Percentiles rank a stretch among this genome's conserved stretches.
Evolutionary conservation across 2,113 vertebrate genomes (phyloP).

Genomic region (Calidris pygmaea): DNA sequence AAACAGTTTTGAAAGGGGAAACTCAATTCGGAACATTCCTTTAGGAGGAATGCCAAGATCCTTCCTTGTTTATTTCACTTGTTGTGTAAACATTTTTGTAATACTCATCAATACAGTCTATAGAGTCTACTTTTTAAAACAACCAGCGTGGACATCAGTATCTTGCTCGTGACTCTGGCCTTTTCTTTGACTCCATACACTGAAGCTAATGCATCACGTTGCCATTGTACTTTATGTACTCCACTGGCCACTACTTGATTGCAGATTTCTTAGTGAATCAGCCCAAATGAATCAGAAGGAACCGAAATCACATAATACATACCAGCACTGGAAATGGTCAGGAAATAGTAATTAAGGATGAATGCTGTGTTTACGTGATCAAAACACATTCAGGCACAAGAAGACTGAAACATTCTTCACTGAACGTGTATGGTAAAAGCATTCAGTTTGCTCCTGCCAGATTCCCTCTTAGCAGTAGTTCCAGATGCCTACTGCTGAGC

Average conservation of each 20-base stretch:
- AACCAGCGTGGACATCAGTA: neutral
- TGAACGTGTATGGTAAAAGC: neutral
- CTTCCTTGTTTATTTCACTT: constrained; percentile 26
- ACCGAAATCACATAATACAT: neutral
- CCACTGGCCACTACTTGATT: neutral
- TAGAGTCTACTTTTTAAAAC: neutral
- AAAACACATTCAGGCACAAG: neutral
- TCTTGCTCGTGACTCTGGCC: neutral
- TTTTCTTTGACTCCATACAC: neutral
- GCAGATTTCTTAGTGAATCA: neutral
- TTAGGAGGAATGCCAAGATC: constrained; percentile 38
- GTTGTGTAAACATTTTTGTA: constrained; percentile 28
- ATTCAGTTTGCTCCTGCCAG: neutral
- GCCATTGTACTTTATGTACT: neutral
- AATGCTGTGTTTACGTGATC: constrained; percentile 7
- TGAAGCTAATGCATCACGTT: neutral
- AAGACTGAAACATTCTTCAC: constrained; percentile 20
- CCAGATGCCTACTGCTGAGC: constrained; percentile 10
- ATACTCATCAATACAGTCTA: constrained; percentile 33
- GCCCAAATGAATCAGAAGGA: neutral
- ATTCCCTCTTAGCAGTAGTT: constrained; percentile 2
- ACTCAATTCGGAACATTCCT: constrained; percentile 11
- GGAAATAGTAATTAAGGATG: constrained; percentile 23
- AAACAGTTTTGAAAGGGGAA: constrained; percentile 42
- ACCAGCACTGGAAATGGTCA: neutral